A percentile compares a stretch with the other conserved stretches of the same genome.
These are phyloP conservation scores for Pseudomyrmex flavicornis DNA, from an alignment of 1,140 invertebrate genomes.

Conservation along the genomic window DNA sequence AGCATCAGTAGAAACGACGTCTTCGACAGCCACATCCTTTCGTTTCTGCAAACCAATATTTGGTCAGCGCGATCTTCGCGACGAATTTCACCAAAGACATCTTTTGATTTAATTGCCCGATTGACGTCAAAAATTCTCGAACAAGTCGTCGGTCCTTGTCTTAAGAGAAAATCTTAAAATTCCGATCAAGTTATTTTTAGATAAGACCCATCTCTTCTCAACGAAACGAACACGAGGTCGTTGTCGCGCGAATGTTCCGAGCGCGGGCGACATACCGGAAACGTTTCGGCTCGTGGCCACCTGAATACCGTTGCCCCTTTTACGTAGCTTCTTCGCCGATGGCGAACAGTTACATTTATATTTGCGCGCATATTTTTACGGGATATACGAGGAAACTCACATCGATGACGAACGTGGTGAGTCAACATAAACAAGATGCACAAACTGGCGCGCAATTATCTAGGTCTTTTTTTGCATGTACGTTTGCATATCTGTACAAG, in stretches of 20 bases:
- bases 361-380: conserved; percentile 3
- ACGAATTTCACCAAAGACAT: not conserved
- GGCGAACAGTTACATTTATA: conserved; percentile 2
- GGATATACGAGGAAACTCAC: conserved; percentile 1
- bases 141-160: conserved; percentile 73
- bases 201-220: not conserved
- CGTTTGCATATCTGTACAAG: not conserved
- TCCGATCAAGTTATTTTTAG: conserved; percentile 76
- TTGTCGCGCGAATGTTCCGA: conserved; percentile 66
- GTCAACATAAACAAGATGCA: conserved; percentile 7
- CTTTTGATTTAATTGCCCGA: not conserved
- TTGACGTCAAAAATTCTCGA: not conserved
- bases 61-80: not conserved
- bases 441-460: not conserved
- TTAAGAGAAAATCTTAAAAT: conserved; percentile 69
- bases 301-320: conserved; percentile 79
- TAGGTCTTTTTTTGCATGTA: not conserved
- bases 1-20: conserved; percentile 69
- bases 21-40: conserved; percentile 77
- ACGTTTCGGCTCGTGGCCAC: conserved; percentile 81
- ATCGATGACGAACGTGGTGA: conserved; percentile 29
- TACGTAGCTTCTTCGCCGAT: conserved; percentile 1
- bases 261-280: conserved; percentile 77
- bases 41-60: conserved; percentile 49
- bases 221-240: conserved; percentile 24